Percentiles rank a stretch among this genome's conserved stretches.
Evolutionary conservation across 2,888 invertebrate species (phyloP).

Genomic region (Choreutis nemorana): DNA sequence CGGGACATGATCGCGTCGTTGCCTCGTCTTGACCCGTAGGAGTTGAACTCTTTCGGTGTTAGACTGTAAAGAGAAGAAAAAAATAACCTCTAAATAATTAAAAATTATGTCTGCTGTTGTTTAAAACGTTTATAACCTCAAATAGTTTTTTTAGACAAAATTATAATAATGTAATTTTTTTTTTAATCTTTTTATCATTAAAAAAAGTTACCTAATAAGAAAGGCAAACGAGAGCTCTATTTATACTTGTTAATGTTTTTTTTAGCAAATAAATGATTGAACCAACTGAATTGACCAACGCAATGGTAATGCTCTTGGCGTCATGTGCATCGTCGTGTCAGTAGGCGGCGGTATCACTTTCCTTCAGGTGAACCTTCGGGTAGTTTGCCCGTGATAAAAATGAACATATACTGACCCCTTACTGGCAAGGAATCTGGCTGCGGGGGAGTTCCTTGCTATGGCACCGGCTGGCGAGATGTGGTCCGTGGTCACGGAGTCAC

Average conservation of each 20-base stretch:
- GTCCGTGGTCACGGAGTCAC: conserved; percentile 98
- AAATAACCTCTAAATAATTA: background rate
- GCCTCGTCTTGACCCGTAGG: conserved; percentile 96
- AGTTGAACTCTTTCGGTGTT: conserved; percentile 95
- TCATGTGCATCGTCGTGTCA: too few relatives aligned
- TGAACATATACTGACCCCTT: conserved; percentile 67
- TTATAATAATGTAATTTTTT: too few relatives aligned
- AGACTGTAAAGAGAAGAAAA: conserved; percentile 57
- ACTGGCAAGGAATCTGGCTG: conserved; percentile 80
- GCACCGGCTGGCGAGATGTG: conserved; percentile 99
- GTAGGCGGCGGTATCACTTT: too few relatives aligned
- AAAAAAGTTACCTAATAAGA: too few relatives aligned
- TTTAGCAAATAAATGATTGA: background rate
- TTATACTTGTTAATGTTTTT: background rate
- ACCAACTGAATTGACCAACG: background rate
- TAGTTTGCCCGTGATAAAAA: too few relatives aligned
- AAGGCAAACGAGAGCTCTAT: too few relatives aligned
- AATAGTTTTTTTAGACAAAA: too few relatives aligned
- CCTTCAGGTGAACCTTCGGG: too few relatives aligned
- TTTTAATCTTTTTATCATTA: too few relatives aligned
- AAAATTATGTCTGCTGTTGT: background rate
- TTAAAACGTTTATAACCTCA: too few relatives aligned
- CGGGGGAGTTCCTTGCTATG: conserved; percentile 94
- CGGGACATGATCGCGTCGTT: conserved; percentile 98
- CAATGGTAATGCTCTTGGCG: too few relatives aligned